phyloP scores from a whole-genome alignment of 2,797 vertebrate genomes.

The Molossus alvarezi region DNA sequence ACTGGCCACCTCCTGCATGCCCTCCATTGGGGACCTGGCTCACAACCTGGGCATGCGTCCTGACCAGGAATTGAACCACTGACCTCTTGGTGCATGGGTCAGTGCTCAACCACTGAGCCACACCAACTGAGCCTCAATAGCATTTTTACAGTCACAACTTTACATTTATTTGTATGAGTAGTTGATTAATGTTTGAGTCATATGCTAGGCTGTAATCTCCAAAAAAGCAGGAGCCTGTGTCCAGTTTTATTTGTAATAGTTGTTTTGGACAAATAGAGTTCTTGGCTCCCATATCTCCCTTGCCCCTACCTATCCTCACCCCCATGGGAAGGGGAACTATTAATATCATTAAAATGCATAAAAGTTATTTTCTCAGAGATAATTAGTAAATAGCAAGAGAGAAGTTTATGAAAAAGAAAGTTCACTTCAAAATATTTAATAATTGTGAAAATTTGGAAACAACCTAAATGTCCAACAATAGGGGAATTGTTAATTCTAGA shows the following conservation, averaged over 20 bases:
- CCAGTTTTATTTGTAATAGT: slow-evolving; percentile 26
- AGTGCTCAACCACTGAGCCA: too few relatives aligned
- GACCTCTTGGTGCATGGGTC: too few relatives aligned
- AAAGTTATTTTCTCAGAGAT: slow-evolving; percentile 18
- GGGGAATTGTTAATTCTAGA: background rate
- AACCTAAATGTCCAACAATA: slow-evolving; percentile 37
- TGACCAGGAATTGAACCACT: too few relatives aligned
- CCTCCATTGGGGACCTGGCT: too few relatives aligned
- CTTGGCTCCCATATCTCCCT: background rate
- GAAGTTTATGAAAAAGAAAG: slow-evolving; percentile 5
- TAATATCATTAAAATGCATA: slow-evolving; percentile 6
- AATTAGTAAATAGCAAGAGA: slow-evolving; percentile 54
- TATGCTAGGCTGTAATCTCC: background rate
- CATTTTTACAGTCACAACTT: slow-evolving; percentile 7
- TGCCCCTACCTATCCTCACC: background rate
- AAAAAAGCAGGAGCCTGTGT: background rate
- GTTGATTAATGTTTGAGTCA: slow-evolving; percentile 32
- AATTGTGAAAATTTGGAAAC: slow-evolving; percentile 55
- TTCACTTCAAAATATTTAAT: slow-evolving; percentile 37
- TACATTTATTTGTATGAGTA: slow-evolving; percentile 47
- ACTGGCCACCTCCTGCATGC: too few relatives aligned
- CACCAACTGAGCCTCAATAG: background rate
- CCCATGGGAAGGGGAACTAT: background rate
- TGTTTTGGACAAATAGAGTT: background rate
- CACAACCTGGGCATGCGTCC: too few relatives aligned